Conservation (phyloP, 2,113 vertebrate species). For the Phalacrocorax carbo region DNA sequence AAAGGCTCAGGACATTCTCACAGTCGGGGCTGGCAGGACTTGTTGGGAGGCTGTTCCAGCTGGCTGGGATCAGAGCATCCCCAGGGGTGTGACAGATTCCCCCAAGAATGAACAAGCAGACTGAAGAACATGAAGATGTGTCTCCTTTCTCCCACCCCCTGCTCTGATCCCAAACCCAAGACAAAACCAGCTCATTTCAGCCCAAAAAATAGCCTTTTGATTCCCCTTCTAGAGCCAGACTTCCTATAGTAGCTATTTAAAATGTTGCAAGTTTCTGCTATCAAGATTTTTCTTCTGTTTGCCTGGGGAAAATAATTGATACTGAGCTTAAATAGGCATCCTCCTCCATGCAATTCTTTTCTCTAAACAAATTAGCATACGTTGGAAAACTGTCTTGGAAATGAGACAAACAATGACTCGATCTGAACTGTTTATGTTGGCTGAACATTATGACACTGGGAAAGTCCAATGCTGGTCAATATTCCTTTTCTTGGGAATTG, state of each 20-base stretch:
- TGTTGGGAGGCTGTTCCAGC: conserved; percentile 14
- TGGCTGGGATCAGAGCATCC: conserved; percentile 58
- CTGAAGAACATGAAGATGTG: conserved; percentile 59
- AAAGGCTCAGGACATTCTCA: conserved; percentile 68
- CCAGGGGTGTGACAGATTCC: conserved; percentile 65
- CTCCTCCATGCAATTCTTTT: conserved; percentile 11
- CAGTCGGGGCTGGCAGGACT: conserved; percentile 51
- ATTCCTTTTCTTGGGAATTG: conserved; percentile 30
- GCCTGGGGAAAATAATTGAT: conserved; percentile 22
- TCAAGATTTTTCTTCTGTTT: not conserved
- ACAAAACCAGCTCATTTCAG: conserved; percentile 26
- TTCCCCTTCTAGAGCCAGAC: not conserved
- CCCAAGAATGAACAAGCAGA: conserved; percentile 63
- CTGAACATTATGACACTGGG: conserved; percentile 45
- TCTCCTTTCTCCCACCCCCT: conserved; percentile 38
- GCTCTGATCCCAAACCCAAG: conserved; percentile 19
- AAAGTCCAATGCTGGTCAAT: conserved; percentile 13
- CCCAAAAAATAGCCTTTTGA: not conserved
- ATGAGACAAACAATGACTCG: not conserved
- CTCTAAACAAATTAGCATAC: conserved; percentile 32
- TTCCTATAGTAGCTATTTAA: conserved; percentile 4
- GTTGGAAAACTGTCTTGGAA: conserved; percentile 48
- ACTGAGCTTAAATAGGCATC: not conserved
- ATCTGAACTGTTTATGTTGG: conserved; percentile 24
- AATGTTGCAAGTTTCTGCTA: not conserved